Evolutionary conservation across 2,888 invertebrate species (phyloP), one percentile per base, ranked within the genome.

Genomic region (Synanthedon myopaeformis): DNA sequence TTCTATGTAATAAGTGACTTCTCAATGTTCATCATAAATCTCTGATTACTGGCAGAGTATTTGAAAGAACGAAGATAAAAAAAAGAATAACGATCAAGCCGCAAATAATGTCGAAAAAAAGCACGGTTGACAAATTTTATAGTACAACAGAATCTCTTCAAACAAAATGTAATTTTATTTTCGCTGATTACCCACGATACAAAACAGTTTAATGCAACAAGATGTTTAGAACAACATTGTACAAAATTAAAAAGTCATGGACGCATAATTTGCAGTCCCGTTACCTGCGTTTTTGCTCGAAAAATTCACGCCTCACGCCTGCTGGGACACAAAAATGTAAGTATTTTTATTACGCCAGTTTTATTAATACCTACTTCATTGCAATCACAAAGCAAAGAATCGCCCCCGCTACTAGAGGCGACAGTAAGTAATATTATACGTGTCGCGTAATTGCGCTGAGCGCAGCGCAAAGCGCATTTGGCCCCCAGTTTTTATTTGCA

Each of bases 121-220:
- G 59, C 55, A 51, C 14, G 45, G 45, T 45, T 45, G 12, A n/a
- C 45, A 45, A 45, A 45, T 45, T 45, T 13, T 45, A n/a, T 12
- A n/a, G 45, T 45, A 45, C 45, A 13, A 1, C 45, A 8, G 10
- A 10, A 35, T 45, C n/a, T 45, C 14, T 45, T 45, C 10, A 6
- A 45, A 56, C 63, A 76, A 72, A 69, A 76, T 74, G 70, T 65
- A 65, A 64, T 61, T 66, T 70, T 74, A 73, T 73, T 76, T 75
- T 72, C 71, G 71, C 73, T 74, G 70, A 59, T 71, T 74, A 69
- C 61, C 70, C 64, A 14, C 45, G 10, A 45, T 1, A n/a, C 45
- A 6, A n/a, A 45, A 13, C 14, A 11, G 8, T 45, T 13, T 45
- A 45, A 14, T 45, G 45, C 14, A 45, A 45, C 45, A 45, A n/a